These are phyloP conservation scores for Eunapius fragilis DNA, from an alignment of 37 sponge, comb jelly and placozoan genomes.

Conservation along the genomic window DNA sequence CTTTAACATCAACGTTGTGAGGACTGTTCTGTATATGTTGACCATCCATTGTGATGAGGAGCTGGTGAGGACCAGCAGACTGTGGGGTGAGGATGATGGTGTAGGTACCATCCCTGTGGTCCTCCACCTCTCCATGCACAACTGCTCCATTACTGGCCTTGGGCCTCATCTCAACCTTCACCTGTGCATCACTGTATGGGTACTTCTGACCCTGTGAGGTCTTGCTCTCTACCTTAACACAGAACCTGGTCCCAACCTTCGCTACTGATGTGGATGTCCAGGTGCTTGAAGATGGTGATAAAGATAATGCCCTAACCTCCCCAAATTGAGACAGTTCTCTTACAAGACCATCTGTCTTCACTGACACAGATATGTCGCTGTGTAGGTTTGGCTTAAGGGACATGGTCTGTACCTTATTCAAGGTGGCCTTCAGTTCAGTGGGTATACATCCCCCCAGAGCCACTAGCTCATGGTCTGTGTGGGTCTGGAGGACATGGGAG, in stretches of 20 bases:
- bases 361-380: background rate
- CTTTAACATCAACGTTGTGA: background rate
- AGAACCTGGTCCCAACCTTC: background rate
- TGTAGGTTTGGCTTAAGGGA: background rate
- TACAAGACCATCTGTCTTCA: background rate
- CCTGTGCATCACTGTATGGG: background rate
- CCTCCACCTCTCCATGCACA: background rate
- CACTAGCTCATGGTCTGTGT: background rate
- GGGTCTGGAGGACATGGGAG: background rate
- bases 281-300: background rate
- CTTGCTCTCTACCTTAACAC: background rate
- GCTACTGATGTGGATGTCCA: background rate
- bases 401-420: background rate
- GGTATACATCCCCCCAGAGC: background rate
- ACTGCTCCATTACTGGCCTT: background rate
- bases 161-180: background rate
- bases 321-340: background rate
- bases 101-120: background rate
- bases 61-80: background rate
- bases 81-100: background rate
- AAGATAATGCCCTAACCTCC: background rate
- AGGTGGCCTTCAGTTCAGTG: background rate
- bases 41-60: background rate
- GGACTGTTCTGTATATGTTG: background rate
- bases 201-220: background rate